Conservation (phyloP, 2,888 invertebrate species). For the Tetragonisca angustula region DNA sequence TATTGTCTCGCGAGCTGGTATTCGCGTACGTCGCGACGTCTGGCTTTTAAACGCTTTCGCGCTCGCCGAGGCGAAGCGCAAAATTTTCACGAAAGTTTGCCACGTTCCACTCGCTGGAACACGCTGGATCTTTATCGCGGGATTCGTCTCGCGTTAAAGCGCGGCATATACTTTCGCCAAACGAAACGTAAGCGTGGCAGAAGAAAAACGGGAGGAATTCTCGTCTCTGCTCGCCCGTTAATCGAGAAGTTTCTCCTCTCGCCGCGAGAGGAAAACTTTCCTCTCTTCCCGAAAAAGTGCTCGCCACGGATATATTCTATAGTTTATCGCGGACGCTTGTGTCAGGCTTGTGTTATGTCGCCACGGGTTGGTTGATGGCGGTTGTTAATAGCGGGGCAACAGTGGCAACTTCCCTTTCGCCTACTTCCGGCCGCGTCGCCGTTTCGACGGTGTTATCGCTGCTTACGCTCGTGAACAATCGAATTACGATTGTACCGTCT, state of each 20-base stretch:
- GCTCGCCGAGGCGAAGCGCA: neutral
- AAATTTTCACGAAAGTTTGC: neutral
- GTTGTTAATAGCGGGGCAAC: neutral
- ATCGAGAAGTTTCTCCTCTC: slow-evolving; percentile 60
- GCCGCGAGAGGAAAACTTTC: neutral
- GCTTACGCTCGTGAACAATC: slow-evolving; percentile 14
- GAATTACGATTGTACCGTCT: slow-evolving; percentile 23
- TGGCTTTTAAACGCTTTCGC: neutral
- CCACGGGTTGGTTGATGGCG: neutral
- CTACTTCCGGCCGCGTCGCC: neutral
- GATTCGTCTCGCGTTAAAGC: slow-evolving; percentile 2
- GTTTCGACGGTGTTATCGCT: neutral
- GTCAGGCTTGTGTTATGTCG: neutral
- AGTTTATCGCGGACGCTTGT: slow-evolving; percentile 20
- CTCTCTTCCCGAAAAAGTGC: neutral
- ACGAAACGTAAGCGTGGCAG: too few species aligned
- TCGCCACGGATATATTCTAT: slow-evolving; percentile 29
- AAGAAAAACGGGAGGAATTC: neutral
- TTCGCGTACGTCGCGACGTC: slow-evolving; percentile 8
- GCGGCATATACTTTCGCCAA: slow-evolving; percentile 37
- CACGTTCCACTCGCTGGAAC: neutral
- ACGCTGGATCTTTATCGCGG: neutral
- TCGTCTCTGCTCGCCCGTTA: slow-evolving; percentile 25
- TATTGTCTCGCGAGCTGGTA: slow-evolving; percentile 36
- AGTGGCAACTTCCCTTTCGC: neutral